phyloP scores from a whole-genome alignment of 1,140 invertebrate genomes.

The Drosophila jambulina region DNA sequence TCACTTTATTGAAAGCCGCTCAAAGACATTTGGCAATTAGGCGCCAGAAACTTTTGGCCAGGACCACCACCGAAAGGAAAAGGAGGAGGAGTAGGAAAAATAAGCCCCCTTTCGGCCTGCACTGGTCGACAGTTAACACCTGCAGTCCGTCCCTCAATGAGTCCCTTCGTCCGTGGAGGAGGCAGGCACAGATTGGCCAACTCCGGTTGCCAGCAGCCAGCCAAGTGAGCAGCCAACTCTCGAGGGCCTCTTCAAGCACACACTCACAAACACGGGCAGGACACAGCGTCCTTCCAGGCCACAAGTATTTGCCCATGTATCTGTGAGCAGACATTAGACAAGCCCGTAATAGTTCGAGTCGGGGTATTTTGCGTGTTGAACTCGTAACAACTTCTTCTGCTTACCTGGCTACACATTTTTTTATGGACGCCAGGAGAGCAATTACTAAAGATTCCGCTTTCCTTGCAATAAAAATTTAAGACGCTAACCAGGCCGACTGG shows the following conservation, averaged over 20 bases:
- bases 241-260: constrained; percentile 70
- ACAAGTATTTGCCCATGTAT: constrained; percentile 38
- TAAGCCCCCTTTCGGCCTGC: constrained; percentile 14
- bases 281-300: constrained; percentile 15
- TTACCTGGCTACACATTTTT: constrained; percentile 82
- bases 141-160: constrained; percentile 38
- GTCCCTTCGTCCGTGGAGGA: constrained; percentile 7
- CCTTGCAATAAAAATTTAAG: constrained; percentile 81
- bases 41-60: constrained; percentile 34
- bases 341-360: constrained; percentile 56
- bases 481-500: constrained; percentile 45
- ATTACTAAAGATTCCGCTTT: constrained; percentile 76
- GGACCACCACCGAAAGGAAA: neutral
- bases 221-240: constrained; percentile 62
- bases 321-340: constrained; percentile 47
- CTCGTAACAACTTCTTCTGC: constrained; percentile 65
- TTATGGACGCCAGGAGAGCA: constrained; percentile 77
- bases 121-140: constrained; percentile 63
- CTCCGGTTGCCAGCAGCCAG: constrained; percentile 28
- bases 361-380: constrained; percentile 56
- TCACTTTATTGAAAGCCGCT: constrained; percentile 55
- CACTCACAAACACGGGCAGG: constrained; percentile 22
- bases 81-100: neutral
- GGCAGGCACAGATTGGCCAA: constrained; percentile 60
- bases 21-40: constrained; percentile 71